Percentiles rank a stretch among this genome's conserved stretches.
Conservation (phyloP, 1,140 invertebrate genomes). For the Drosophila elegans region DNA sequence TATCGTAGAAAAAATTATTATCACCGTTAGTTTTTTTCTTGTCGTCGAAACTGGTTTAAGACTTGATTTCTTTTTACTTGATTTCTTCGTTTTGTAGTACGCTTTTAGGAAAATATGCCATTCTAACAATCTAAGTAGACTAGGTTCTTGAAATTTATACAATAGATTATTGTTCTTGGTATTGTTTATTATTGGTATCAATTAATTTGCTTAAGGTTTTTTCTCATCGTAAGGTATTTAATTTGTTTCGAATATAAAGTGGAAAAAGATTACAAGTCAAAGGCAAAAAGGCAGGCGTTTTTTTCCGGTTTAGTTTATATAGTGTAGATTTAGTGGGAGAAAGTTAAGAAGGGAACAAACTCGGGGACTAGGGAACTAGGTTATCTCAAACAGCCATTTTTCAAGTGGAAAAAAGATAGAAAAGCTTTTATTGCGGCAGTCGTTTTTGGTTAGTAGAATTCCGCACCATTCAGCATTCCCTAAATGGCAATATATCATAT, state of each 20-base stretch:
- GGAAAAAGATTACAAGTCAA: constrained; percentile 50
- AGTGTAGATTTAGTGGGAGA: constrained; percentile 11
- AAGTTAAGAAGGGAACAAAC: constrained; percentile 7
- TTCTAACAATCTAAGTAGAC: constrained; percentile 78
- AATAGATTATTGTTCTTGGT: constrained; percentile 82
- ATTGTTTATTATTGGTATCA: constrained; percentile 72
- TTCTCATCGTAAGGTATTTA: constrained; percentile 30
- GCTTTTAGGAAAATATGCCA: constrained; percentile 78
- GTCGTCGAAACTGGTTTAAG: constrained; percentile 40
- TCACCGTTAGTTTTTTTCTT: constrained; percentile 57
- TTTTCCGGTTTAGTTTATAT: constrained; percentile 13
- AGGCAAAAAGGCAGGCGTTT: constrained; percentile 57
- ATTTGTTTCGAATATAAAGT: constrained; percentile 41
- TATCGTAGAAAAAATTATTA: constrained; percentile 71
- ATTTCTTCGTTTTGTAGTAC: constrained; percentile 49
- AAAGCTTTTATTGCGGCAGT: constrained; percentile 75
- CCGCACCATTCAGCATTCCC: constrained; percentile 19
- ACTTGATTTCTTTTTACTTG: constrained; percentile 9
- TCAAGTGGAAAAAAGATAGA: constrained; percentile 36
- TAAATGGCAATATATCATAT: constrained; percentile 37
- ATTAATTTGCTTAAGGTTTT: constrained; percentile 45
- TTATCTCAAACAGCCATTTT: constrained; percentile 54
- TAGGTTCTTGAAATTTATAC: constrained; percentile 75
- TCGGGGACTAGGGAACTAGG: neutral
- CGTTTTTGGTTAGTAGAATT: constrained; percentile 61